A percentile compares a stretch with the other conserved stretches of the same genome.
These are phyloP conservation scores for Apotomis capreana DNA, from an alignment of 2,888 invertebrate genomes.

Conservation along the genomic window DNA sequence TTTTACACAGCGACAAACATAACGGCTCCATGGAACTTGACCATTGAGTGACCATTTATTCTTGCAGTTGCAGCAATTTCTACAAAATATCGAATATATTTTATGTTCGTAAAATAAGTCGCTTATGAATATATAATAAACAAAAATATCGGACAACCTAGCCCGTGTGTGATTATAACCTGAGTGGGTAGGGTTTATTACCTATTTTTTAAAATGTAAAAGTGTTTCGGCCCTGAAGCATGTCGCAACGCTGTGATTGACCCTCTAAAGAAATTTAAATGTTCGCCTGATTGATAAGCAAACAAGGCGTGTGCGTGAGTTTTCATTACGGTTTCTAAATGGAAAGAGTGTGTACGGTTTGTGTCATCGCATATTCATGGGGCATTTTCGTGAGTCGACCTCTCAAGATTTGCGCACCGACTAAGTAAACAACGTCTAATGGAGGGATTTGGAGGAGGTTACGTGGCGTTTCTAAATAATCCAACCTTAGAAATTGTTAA, in stretches of 20 bases:
- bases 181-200: too few species aligned
- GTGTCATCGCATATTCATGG: constrained; percentile 84
- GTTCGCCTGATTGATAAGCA: constrained; percentile 71
- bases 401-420: constrained; percentile 80
- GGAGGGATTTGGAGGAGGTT: constrained; percentile 76
- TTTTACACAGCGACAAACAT: not conserved
- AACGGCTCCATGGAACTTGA: not conserved
- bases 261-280: constrained; percentile 49
- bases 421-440: constrained; percentile 80
- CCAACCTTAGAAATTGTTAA: constrained; percentile 35
- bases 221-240: not conserved
- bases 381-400: constrained; percentile 81
- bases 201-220: not conserved
- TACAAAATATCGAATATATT: too few species aligned
- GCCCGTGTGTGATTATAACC: too few species aligned
- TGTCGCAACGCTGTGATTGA: constrained; percentile 1
- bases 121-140: too few species aligned
- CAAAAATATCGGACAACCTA: too few species aligned
- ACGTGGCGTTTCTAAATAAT: constrained; percentile 68
- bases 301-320: constrained; percentile 73
- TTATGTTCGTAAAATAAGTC: too few species aligned
- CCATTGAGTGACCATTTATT: not conserved
- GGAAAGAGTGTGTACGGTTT: constrained; percentile 82
- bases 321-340: constrained; percentile 80
- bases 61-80: too few species aligned